A percentile compares a stretch with the other conserved stretches of the same genome.
These are phyloP conservation scores for Parelbella ahira DNA, from an alignment of 2,888 invertebrate species.

Conservation along the genomic window DNA sequence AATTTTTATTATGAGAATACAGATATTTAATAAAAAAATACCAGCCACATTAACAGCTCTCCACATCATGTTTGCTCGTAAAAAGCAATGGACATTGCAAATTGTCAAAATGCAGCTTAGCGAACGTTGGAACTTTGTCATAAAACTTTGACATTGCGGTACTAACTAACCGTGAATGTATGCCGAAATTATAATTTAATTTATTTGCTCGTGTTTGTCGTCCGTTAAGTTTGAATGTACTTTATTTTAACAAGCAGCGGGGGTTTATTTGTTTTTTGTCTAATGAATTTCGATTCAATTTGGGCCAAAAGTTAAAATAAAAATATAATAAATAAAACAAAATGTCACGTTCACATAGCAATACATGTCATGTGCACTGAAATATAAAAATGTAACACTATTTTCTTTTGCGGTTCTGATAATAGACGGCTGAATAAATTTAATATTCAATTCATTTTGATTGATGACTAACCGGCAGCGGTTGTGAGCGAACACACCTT, in stretches of 20 bases:
- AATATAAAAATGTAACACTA: background rate
- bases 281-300: too few species aligned
- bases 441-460: slow-evolving; percentile 14
- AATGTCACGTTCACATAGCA: too few species aligned
- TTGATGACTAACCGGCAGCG: background rate
- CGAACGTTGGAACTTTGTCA: slow-evolving; percentile 4
- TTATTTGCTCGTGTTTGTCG: background rate
- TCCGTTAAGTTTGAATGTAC: background rate
- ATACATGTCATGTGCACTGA: too few species aligned
- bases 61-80: too few species aligned
- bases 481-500: slow-evolving; percentile 2
- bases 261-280: too few species aligned
- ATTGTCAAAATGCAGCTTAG: slow-evolving; percentile 1
- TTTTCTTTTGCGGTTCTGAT: background rate
- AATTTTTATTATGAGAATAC: too few species aligned
- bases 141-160: slow-evolving; percentile 9
- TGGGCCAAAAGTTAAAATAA: too few species aligned
- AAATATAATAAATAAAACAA: too few species aligned
- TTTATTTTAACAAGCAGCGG: too few species aligned
- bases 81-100: background rate
- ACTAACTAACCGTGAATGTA: slow-evolving; percentile 10
- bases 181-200: slow-evolving; percentile 12
- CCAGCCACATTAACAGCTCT: too few species aligned
- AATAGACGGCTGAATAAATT: slow-evolving; percentile 4
- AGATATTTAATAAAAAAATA: too few species aligned